These are phyloP conservation scores for Poecilobothrus nobilitatus DNA, from an alignment of 2,888 invertebrate species.

Conservation along the genomic window DNA sequence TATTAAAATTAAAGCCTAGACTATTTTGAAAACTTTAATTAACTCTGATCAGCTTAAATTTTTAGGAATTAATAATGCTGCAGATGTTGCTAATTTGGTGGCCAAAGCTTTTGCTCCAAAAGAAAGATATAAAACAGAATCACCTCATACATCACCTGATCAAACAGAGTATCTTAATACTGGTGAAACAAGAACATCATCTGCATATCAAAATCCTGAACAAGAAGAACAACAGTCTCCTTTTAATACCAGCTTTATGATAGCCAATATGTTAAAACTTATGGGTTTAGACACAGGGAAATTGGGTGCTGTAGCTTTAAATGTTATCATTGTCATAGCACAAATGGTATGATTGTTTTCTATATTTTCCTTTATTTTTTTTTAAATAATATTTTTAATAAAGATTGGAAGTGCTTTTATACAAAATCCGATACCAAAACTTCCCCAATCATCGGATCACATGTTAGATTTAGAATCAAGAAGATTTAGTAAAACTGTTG, in stretches of 20 bases:
- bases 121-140: conserved; percentile 25
- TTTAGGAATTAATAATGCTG: conserved; percentile 45
- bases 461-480: conserved; percentile 10
- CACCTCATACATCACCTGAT: conserved; percentile 9
- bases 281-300: conserved; percentile 69
- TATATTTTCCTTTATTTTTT: not conserved
- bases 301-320: conserved; percentile 72
- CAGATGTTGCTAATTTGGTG: conserved; percentile 54
- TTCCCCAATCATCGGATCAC: conserved; percentile 9
- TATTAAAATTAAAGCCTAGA: too few relatives aligned
- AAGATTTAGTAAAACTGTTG: conserved; percentile 18
- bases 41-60: too few relatives aligned
- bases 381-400: not conserved
- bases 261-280: conserved; percentile 53
- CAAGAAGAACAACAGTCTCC: conserved; percentile 25
- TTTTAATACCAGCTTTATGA: conserved; percentile 22
- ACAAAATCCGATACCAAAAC: conserved; percentile 12
- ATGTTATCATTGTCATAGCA: conserved; percentile 73
- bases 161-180: conserved; percentile 18
- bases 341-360: conserved; percentile 63
- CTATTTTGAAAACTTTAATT: too few relatives aligned
- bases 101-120: conserved; percentile 46
- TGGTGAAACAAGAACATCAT: conserved; percentile 12
- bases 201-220: conserved; percentile 24
- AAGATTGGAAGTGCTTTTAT: conserved; percentile 36